phyloP scores from a whole-genome alignment of 2,888 invertebrate genomes.

The Melanostoma mellinum region DNA sequence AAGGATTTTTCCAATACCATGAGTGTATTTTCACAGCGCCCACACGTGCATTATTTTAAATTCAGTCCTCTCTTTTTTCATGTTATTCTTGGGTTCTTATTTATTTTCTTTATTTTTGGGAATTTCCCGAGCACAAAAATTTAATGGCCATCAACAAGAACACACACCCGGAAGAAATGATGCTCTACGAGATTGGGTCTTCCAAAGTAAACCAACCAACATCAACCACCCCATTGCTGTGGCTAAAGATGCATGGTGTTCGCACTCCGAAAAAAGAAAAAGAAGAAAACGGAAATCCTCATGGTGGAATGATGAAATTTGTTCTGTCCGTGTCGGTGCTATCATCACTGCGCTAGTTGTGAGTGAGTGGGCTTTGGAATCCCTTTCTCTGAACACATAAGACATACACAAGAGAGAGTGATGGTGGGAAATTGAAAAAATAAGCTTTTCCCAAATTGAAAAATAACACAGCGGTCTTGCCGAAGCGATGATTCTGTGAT shows the following conservation, averaged over 20 bases:
- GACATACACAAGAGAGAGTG: slow-evolving; percentile 2
- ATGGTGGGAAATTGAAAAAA: slow-evolving; percentile 48
- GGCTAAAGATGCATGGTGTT: slow-evolving; percentile 27
- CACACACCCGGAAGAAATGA: background rate
- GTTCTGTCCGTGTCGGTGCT: slow-evolving; percentile 17
- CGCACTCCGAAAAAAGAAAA: background rate
- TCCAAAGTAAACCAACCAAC: slow-evolving; percentile 39
- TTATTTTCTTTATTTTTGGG: background rate
- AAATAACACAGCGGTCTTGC: slow-evolving; percentile 55
- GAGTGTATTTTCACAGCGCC: background rate
- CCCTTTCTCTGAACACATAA: background rate
- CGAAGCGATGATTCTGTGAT: slow-evolving; percentile 39
- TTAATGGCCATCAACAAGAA: slow-evolving; percentile 41
- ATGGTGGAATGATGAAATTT: slow-evolving; percentile 15
- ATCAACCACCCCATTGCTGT: slow-evolving; percentile 9
- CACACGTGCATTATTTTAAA: background rate
- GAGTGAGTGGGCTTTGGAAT: background rate
- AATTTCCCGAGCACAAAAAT: slow-evolving; percentile 31
- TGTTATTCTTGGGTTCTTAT: background rate
- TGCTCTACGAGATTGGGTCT: slow-evolving; percentile 6
- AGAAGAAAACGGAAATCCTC: background rate
- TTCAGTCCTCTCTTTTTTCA: background rate
- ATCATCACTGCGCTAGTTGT: slow-evolving; percentile 24
- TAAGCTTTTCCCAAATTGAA: slow-evolving; percentile 69
- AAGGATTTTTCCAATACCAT: slow-evolving; percentile 14